Base-by-base conservation (phyloP, 2,797 vertebrate genomes). In the Tokudaia tokunoshimensis region DNA sequence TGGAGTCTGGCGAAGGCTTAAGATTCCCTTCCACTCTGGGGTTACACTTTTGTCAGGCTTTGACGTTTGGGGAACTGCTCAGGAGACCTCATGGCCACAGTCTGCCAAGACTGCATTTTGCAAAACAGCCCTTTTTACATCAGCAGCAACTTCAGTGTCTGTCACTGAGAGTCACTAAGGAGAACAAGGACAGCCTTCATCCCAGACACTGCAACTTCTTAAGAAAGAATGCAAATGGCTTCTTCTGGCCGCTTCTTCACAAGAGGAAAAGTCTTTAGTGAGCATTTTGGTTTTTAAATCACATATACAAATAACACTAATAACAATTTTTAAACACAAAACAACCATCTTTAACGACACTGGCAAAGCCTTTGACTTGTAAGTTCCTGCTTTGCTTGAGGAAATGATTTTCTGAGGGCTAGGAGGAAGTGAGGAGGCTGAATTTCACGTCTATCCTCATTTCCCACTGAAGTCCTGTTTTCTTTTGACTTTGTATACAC, bases 361-460 rank as follows among this genome's bases (percentile, higher is more conserved):
- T 76, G 88, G 50, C 34, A 11, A 47, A 89, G 47, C 15, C 92
- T 91, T 74, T 20, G 55, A 72, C 44, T 80, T 81, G 52, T 34
- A 74, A 80, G 50, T 80, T 91, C 83, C 86, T 88, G 87, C 95
- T 59, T 92, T 5, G 0, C 81, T 74, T 81, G 91, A 95, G 88
- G 65, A 96, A 96, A 76, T 96, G 94, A 63, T 26, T 90, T 61
- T 95, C 76, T 95, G 96, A 96, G 55, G 83, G 78, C 89, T 15
- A 85, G 24, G 80, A 95, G 97, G 96, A 97, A 93, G 84, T n/a
- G n/a, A 93, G 57, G 94, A 94, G 89, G 89, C 94, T 88, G 94
- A 91, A 94, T 83, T 87, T 83, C 57, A 15, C 79, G 95, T 89
- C 96, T 97, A 96, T 95, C 96, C 97, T 96, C 6, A 95, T 92